Base-by-base conservation (phyloP, 1,140 invertebrate genomes). In the Apolygus lucorum region DNA sequence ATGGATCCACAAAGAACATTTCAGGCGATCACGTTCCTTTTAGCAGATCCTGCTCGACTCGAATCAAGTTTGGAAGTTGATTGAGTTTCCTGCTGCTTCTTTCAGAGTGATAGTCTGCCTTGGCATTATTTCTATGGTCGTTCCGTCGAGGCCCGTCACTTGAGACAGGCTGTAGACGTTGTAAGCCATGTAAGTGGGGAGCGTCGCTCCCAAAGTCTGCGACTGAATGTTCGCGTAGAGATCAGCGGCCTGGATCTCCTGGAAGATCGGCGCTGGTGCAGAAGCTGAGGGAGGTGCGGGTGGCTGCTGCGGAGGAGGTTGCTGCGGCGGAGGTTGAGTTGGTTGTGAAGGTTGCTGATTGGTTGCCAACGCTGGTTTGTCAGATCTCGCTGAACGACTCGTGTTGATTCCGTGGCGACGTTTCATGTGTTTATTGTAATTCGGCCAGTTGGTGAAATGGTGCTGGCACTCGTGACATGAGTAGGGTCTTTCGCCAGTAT, bases 351-450 rank as follows among this genome's bases (percentile, higher is more conserved):
- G 52, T 26, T 26, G 42, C 25, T 11, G 2, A 17, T 13, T 29
- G 27, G n/a, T 29, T 52, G 17, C 29, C 2, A 2, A n/a, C n/a
- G n/a, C n/a, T 17, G 4, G 8, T 8, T 42, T 65, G 14, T 52
- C 42, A 14, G 52, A 29, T 27, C 73, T 26, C 1, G 71, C 52
- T 62, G 67, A 64, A 13, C 73, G 65, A 63, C 73, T 73, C 0
- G 71, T 72, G 63, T 73, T 72, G 62, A 73, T 84, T 26, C 84
- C 83, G 72, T 88, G 87, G 49, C 86, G 76, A 24, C 87, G 77
- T 78, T 88, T 89, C 86, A 88, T 88, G 72, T 89, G 87, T 73
- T 89, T 89, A 74, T 88, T 88, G 70, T 87, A 89, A 78, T 89
- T 89, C 2, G 87, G 84, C 86, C 87, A 88, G 77, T 88, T 88